phyloP scores from a whole-genome alignment of 1,140 invertebrate species.

The Limonius californicus region DNA sequence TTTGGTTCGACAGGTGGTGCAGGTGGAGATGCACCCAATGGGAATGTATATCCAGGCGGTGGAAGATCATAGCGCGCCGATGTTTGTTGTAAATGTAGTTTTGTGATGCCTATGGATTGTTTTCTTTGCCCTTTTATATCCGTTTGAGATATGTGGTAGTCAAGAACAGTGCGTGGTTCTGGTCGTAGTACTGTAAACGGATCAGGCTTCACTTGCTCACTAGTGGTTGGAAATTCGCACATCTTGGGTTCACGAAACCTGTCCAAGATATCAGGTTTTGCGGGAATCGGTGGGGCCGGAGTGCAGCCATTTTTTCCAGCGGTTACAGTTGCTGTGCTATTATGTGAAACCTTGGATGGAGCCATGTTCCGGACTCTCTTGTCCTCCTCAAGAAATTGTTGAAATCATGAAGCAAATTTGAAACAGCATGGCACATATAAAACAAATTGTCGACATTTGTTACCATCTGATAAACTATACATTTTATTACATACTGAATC shows the following conservation, averaged over 20 bases:
- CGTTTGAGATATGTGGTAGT: conserved; percentile 40
- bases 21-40: background rate
- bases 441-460: no score
- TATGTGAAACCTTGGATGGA: no score
- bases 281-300: no score
- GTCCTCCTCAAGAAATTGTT: background rate
- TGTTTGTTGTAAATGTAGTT: conserved; percentile 33
- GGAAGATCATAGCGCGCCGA: conserved; percentile 30
- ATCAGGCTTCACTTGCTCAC: conserved; percentile 18
- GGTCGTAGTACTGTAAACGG: conserved; percentile 27
- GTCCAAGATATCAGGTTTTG: background rate
- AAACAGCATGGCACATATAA: no score
- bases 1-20: background rate
- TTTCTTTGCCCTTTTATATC: conserved; percentile 32
- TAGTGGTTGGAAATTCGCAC: conserved; percentile 28
- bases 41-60: conserved; percentile 18
- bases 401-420: background rate
- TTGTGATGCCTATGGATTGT: conserved; percentile 21
- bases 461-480: no score
- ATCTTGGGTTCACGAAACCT: background rate
- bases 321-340: no score
- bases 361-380: background rate
- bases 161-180: conserved; percentile 19
- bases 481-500: no score
- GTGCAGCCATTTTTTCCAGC: no score